Percentiles rank a stretch among this genome's conserved stretches.
phyloP scores from a whole-genome alignment of 2,888 invertebrate species.

The Drosophila colorata region DNA sequence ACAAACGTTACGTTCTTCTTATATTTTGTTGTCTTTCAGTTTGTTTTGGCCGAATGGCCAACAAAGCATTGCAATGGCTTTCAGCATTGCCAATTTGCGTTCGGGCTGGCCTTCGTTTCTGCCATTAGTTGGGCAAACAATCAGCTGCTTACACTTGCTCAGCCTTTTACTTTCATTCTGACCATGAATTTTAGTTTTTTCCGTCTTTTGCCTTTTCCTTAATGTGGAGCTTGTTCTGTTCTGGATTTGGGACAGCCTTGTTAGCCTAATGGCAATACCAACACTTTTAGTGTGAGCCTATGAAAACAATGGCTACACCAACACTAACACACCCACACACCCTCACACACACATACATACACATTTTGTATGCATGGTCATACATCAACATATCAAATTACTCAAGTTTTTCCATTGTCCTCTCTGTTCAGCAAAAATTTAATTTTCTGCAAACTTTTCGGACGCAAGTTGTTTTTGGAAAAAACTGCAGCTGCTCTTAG shows the following conservation, averaged over 20 bases:
- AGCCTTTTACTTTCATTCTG: slow-evolving; percentile 12
- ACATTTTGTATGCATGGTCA: slow-evolving; percentile 54
- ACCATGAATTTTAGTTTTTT: slow-evolving; percentile 14
- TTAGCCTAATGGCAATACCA: slow-evolving; percentile 70
- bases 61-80: slow-evolving; percentile 23
- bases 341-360: not conserved
- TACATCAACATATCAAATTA: slow-evolving; percentile 62
- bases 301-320: slow-evolving; percentile 55
- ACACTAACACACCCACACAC: slow-evolving; percentile 5
- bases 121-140: slow-evolving; percentile 76
- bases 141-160: slow-evolving; percentile 47
- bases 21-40: not conserved
- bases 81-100: slow-evolving; percentile 48
- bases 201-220: slow-evolving; percentile 24
- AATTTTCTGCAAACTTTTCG: slow-evolving; percentile 11
- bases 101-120: slow-evolving; percentile 25
- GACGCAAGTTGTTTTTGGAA: not conserved
- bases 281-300: slow-evolving; percentile 64
- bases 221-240: slow-evolving; percentile 27
- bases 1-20: slow-evolving; percentile 10
- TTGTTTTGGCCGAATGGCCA: slow-evolving; percentile 15
- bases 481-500: not conserved
- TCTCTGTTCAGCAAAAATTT: slow-evolving; percentile 4
- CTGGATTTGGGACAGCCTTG: slow-evolving; percentile 58
- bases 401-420: slow-evolving; percentile 52